phyloP scores from a whole-genome alignment of 2,113 vertebrate species.

The Lophotis ruficrista region DNA sequence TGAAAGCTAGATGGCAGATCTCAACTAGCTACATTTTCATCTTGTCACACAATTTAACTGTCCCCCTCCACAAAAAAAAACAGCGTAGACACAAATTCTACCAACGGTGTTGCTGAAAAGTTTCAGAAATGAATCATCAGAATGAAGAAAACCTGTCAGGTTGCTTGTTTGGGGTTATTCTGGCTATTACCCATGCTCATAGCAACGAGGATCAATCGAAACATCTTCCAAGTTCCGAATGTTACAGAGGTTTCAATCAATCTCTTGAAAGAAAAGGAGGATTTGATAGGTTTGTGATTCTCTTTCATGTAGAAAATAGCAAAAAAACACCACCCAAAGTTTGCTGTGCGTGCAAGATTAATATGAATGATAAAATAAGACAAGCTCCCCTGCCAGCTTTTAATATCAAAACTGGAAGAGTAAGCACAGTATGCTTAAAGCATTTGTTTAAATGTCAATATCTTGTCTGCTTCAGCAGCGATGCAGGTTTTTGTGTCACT shows the following conservation, averaged over 20 bases:
- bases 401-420: slow-evolving; percentile 9
- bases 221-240: neutral
- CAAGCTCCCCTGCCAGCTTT: neutral
- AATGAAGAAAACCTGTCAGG: neutral
- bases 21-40: neutral
- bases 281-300: neutral
- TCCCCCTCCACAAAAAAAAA: neutral
- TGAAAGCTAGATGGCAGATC: neutral
- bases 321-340: neutral
- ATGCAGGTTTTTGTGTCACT: slow-evolving; percentile 7
- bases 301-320: neutral
- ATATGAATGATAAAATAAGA: neutral
- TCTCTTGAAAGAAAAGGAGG: neutral
- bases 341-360: neutral
- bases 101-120: neutral
- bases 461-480: neutral
- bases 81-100: neutral
- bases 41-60: neutral
- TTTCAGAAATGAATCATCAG: neutral
- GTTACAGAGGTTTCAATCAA: neutral
- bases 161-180: neutral
- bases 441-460: slow-evolving; percentile 57
- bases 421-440: slow-evolving; percentile 23
- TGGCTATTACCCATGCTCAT: neutral
- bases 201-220: neutral